phyloP scores from a whole-genome alignment of 1,140 invertebrate genomes.

The Eubasilissa regina region DNA sequence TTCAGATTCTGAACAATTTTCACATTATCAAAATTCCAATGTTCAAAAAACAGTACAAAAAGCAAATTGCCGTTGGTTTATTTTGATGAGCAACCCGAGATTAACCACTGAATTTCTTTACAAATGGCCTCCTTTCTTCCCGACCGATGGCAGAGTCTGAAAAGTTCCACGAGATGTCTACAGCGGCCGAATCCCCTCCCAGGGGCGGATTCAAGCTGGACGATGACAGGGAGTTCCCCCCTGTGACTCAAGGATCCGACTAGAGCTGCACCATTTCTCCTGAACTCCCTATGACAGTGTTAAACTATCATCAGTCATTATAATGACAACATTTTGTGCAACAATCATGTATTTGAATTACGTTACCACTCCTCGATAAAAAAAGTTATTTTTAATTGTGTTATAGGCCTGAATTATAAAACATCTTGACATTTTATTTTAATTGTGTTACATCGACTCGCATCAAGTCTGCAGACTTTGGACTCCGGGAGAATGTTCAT shows the following conservation, averaged over 20 bases:
- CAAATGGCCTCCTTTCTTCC: not conserved
- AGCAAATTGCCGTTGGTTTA: too few species aligned
- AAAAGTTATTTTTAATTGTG: constrained; percentile 8
- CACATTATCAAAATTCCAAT: too few species aligned
- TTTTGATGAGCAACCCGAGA: constrained; percentile 6
- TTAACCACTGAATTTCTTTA: constrained; percentile 25
- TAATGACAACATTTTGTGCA: constrained; percentile 15
- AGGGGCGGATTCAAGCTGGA: constrained; percentile 81
- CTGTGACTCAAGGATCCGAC: constrained; percentile 80
- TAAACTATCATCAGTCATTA: constrained; percentile 15
- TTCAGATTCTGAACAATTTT: too few species aligned
- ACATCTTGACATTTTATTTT: not conserved
- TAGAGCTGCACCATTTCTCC: constrained; percentile 63
- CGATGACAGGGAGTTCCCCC: constrained; percentile 88
- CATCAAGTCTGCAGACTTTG: constrained; percentile 3
- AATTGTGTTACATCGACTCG: not conserved
- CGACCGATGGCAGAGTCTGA: constrained; percentile 79
- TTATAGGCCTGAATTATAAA: not conserved
- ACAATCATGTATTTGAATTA: constrained; percentile 33
- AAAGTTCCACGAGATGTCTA: constrained; percentile 82
- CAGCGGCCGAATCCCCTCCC: constrained; percentile 79
- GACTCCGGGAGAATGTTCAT: too few species aligned
- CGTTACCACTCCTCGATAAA: constrained; percentile 40
- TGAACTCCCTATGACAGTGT: constrained; percentile 34
- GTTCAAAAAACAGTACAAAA: too few species aligned